phyloP scores from a whole-genome alignment of 2,888 invertebrate genomes.

The Eutolmus rufibarbis region DNA sequence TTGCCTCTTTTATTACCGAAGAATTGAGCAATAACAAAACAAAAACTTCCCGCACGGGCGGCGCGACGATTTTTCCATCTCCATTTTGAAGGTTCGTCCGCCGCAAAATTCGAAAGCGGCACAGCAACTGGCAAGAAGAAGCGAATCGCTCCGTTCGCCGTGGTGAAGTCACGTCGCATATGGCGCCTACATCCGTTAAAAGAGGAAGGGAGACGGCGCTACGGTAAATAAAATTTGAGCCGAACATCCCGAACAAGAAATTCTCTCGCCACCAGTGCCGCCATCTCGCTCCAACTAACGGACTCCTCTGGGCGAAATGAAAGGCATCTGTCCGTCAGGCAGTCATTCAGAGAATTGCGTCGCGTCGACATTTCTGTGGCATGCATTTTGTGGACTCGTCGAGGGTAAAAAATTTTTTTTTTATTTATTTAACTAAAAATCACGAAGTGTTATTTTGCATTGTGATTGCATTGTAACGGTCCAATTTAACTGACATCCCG shows the following conservation, averaged over 20 bases:
- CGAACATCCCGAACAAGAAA: background rate
- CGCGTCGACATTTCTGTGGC: constrained; percentile 21
- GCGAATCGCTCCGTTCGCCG: background rate
- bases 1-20: background rate
- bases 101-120: background rate
- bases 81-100: background rate
- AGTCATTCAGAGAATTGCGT: constrained; percentile 44
- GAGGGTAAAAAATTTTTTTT: background rate
- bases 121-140: background rate
- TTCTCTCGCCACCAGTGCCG: background rate
- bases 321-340: constrained; percentile 39
- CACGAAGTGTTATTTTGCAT: background rate
- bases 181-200: background rate
- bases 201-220: background rate
- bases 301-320: background rate
- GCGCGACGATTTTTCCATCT: background rate
- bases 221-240: background rate
- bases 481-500: background rate
- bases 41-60: background rate
- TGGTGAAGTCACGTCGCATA: background rate
- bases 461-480: background rate
- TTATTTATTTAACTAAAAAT: background rate
- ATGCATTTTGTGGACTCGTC: background rate
- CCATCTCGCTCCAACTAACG: constrained; percentile 2
- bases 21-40: background rate